A percentile compares a stretch with the other conserved stretches of the same genome.
phyloP scores from a whole-genome alignment of 2,797 vertebrate genomes.

The Neomorphus geoffroyi region DNA sequence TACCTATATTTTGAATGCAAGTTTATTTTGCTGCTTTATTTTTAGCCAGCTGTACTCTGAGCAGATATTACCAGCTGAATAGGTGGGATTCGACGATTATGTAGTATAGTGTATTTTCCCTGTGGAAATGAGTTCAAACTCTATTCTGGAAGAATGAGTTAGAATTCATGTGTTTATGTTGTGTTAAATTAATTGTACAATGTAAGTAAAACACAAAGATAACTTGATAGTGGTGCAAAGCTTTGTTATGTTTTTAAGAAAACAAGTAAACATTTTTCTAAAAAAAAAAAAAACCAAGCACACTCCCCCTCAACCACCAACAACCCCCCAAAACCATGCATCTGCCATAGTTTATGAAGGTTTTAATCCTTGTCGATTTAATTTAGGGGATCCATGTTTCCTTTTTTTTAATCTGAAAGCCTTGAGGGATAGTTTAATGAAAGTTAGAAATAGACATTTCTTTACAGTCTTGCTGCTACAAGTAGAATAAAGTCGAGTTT shows the following conservation, averaged over 20 bases:
- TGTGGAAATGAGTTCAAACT: not conserved
- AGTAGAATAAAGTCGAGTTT: slow-evolving; percentile 5
- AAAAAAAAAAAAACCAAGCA: too few relatives aligned
- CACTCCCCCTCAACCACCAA: not conserved
- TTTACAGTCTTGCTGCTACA: not conserved
- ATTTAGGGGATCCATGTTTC: not conserved
- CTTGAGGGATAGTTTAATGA: not conserved
- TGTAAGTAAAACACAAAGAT: not conserved
- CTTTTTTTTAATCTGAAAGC: not conserved
- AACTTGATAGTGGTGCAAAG: not conserved
- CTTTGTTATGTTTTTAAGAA: not conserved
- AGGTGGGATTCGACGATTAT: not conserved
- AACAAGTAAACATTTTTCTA: not conserved
- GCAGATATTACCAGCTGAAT: not conserved
- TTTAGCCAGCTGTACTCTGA: not conserved
- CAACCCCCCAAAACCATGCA: not conserved
- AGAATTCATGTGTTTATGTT: not conserved
- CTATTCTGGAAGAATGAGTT: not conserved
- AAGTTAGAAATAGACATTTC: not conserved
- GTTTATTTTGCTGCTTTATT: not conserved
- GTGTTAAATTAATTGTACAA: not conserved
- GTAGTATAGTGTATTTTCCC: not conserved
- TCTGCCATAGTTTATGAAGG: not conserved
- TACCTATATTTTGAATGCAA: not conserved
- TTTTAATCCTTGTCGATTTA: not conserved